Evolutionary conservation across 2,113 vertebrate genomes (phyloP).

Genomic region (Ornithorhynchus anatinus): DNA sequence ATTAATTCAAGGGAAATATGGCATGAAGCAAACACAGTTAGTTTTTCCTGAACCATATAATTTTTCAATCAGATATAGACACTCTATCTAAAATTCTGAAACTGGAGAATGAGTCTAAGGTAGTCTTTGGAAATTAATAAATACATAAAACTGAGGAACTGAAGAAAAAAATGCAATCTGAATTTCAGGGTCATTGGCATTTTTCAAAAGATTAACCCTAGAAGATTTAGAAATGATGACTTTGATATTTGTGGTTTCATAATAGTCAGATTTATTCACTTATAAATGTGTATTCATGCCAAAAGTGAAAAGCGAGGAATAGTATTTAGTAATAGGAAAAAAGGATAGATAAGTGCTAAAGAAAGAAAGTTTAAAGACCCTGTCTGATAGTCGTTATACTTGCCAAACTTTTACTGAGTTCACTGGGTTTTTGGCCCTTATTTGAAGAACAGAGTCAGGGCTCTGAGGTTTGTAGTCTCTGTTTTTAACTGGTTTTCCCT

Average conservation of each 20-base stretch:
- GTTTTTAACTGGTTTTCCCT: background rate
- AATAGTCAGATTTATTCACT: background rate
- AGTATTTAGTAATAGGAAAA: background rate
- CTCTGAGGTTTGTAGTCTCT: too few species aligned
- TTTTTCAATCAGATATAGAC: slow-evolving; percentile 39
- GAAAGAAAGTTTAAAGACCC: background rate
- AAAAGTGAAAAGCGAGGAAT: background rate
- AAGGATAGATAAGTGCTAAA: background rate
- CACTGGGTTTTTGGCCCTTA: background rate
- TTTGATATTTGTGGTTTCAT: background rate
- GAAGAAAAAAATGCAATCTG: rapidly evolving
- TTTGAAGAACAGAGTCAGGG: background rate
- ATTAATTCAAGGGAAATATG: slow-evolving; percentile 33
- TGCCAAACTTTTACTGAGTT: background rate
- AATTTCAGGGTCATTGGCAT: background rate
- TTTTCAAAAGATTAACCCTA: background rate
- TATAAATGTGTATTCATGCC: background rate
- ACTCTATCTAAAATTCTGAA: slow-evolving; percentile 31
- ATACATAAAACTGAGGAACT: background rate
- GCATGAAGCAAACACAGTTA: slow-evolving; percentile 4
- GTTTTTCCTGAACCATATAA: slow-evolving; percentile 22
- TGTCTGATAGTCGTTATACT: background rate
- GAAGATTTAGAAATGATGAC: background rate
- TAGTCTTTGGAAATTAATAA: slow-evolving; percentile 14
- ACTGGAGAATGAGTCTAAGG: slow-evolving; percentile 11